Conservation (phyloP, 2,797 vertebrate species). For the Molothrus ater region DNA sequence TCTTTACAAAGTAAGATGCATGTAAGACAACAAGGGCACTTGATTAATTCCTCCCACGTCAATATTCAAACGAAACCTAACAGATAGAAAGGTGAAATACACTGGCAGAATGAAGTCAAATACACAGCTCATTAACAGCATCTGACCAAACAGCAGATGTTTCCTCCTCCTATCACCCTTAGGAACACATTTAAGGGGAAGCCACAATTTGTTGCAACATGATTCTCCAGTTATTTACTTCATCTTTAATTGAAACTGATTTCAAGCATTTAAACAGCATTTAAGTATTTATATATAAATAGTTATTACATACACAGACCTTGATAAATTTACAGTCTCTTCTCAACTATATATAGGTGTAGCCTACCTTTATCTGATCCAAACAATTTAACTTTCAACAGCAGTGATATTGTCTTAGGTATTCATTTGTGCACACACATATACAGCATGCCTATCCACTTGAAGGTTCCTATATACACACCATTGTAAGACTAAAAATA, state of each 20-base stretch:
- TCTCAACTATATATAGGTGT: not conserved
- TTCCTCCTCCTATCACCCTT: not conserved
- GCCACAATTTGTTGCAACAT: not conserved
- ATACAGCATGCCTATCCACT: not conserved
- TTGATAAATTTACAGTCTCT: not conserved
- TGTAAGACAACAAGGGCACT: not conserved
- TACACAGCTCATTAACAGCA: not conserved
- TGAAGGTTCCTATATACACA: not conserved
- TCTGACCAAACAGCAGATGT: conserved; percentile 25
- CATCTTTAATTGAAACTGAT: not conserved
- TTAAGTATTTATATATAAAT: conserved; percentile 17
- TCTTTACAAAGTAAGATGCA: not conserved
- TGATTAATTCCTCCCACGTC: not conserved
- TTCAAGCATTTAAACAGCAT: not conserved
- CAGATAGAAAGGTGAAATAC: conserved; percentile 12
- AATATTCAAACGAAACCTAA: not conserved
- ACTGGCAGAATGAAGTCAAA: not conserved
- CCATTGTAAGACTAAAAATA: not conserved
- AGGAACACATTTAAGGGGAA: not conserved
- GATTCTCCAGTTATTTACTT: not conserved
- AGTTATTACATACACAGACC: not conserved
- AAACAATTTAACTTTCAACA: not conserved
- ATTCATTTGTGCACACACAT: not conserved
- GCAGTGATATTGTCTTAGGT: not conserved
- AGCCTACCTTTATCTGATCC: not conserved